These are phyloP conservation scores for Trilocha varians DNA, from an alignment of 2,888 invertebrate species.

Conservation along the genomic window DNA sequence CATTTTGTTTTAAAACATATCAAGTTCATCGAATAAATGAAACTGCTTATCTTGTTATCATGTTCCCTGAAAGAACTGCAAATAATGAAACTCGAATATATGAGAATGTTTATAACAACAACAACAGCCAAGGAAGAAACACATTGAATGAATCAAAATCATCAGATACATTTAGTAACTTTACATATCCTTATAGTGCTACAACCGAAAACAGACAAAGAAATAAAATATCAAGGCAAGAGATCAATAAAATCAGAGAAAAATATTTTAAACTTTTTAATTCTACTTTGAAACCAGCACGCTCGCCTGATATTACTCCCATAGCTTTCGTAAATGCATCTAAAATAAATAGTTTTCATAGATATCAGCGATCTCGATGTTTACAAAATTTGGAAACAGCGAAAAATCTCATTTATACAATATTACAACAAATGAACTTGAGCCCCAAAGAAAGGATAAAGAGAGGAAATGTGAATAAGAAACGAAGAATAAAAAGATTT, in stretches of 20 bases:
- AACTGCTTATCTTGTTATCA: conserved; percentile 46
- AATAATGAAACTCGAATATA: conserved; percentile 11
- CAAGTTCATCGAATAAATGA: conserved; percentile 50
- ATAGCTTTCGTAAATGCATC: background rate
- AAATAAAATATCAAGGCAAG: conserved; percentile 23
- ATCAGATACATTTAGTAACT: background rate
- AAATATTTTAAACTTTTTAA: conserved; percentile 44
- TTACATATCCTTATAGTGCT: conserved; percentile 22
- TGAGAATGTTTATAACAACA: conserved; percentile 6
- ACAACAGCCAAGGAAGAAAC: conserved; percentile 8
- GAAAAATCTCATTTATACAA: conserved; percentile 33
- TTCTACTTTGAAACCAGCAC: conserved; percentile 24
- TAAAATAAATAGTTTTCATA: background rate
- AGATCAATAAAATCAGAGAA: conserved; percentile 44
- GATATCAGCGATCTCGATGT: background rate
- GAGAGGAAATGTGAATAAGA: background rate
- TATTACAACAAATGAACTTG: conserved; percentile 22
- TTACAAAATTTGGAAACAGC: conserved; percentile 30
- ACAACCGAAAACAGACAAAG: conserved; percentile 20
- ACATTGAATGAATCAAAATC: background rate
- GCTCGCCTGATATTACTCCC: conserved; percentile 8
- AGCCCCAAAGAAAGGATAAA: background rate
- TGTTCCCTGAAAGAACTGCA: conserved; percentile 34
- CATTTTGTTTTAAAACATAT: conserved; percentile 41
- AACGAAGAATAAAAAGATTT: conserved; percentile 5